These are phyloP conservation scores for Drosophila aldrichi DNA, from an alignment of 2,888 invertebrate species.

Conservation along the genomic window DNA sequence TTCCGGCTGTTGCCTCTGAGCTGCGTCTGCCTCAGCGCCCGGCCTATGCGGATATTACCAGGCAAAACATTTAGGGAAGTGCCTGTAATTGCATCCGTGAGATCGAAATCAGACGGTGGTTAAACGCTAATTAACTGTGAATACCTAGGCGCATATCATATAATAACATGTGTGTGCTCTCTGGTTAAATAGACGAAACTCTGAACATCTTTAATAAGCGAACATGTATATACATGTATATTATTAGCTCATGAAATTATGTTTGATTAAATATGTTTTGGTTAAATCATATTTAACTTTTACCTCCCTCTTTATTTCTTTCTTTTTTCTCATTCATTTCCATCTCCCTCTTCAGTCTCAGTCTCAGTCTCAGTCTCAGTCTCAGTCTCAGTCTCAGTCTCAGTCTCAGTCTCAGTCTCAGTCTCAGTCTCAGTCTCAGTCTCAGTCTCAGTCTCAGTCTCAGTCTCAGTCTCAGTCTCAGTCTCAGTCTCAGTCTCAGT, in stretches of 20 bases:
- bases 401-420: background rate
- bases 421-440: background rate
- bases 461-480: too few relatives aligned
- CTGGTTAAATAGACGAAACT: background rate
- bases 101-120: constrained; percentile 11
- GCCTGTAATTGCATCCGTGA: constrained; percentile 40
- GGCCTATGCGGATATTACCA: constrained; percentile 40
- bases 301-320: background rate
- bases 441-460: background rate
- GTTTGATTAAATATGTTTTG: background rate
- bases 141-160: background rate
- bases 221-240: background rate
- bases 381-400: background rate
- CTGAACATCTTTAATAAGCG: background rate
- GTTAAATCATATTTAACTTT: background rate
- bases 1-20: constrained; percentile 28
- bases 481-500: background rate
- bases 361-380: background rate
- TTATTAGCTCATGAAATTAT: background rate
- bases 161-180: background rate
- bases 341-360: background rate
- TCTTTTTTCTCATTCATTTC: background rate
- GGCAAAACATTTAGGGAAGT: constrained; percentile 30
- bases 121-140: constrained; percentile 1
- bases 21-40: constrained; percentile 6